Percentiles rank a stretch among this genome's conserved stretches.
These are phyloP conservation scores for Galemys pyrenaicus DNA, from an alignment of 2,113 vertebrate species.

Conservation along the genomic window DNA sequence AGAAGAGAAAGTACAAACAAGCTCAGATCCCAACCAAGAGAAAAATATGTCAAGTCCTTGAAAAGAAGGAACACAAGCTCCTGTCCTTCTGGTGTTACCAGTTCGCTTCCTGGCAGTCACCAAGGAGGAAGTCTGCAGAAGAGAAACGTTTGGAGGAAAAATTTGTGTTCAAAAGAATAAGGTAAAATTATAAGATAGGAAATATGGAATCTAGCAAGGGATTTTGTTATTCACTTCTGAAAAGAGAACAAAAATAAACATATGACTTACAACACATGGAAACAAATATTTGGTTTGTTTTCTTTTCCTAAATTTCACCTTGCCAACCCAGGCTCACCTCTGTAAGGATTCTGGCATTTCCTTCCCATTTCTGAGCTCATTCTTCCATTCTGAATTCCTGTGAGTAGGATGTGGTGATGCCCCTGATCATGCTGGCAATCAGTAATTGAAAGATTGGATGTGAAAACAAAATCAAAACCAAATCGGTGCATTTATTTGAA, in stretches of 20 bases:
- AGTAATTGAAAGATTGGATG: neutral
- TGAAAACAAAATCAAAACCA: neutral
- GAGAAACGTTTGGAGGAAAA: neutral
- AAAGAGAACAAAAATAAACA: neutral
- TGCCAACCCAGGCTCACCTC: neutral
- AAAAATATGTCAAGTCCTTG: neutral
- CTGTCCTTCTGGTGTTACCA: neutral
- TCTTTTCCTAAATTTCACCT: neutral
- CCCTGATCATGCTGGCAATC: neutral
- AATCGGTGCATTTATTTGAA: neutral
- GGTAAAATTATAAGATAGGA: neutral
- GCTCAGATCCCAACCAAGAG: neutral
- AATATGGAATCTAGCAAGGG: neutral
- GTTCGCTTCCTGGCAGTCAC: neutral
- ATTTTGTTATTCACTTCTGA: slow-evolving; percentile 10
- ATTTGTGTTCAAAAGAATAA: neutral
- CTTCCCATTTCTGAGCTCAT: neutral
- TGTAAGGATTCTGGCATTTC: neutral
- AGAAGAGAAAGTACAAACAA: slow-evolving; percentile 1
- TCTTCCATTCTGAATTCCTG: neutral
- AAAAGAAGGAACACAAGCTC: neutral
- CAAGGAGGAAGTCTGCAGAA: neutral
- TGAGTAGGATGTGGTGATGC: neutral
- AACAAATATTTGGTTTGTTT: neutral
- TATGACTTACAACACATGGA: neutral